These are phyloP conservation scores for Antheraea yamamai DNA, from an alignment of 2,888 invertebrate genomes.

Conservation along the genomic window DNA sequence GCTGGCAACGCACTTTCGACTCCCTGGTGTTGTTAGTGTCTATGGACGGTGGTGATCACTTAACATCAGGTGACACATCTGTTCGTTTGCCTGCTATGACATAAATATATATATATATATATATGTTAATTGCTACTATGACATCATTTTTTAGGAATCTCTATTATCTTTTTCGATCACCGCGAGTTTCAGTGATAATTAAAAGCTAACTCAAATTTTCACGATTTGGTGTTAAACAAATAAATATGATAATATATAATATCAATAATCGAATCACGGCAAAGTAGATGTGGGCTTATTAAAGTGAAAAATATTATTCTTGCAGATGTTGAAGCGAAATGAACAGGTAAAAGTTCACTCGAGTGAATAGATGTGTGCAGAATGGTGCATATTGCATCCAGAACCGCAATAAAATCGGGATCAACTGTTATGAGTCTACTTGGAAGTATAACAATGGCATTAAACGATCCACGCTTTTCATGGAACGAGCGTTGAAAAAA, in stretches of 20 bases:
- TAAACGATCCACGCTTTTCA: conserved; percentile 55
- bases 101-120: too few relatives aligned
- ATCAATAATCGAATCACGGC: neutral
- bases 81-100: too few relatives aligned
- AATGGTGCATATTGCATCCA: conserved; percentile 61
- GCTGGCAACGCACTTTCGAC: too few relatives aligned
- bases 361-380: conserved; percentile 13
- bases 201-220: neutral
- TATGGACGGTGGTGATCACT: too few relatives aligned
- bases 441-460: conserved; percentile 68
- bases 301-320: neutral
- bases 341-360: conserved; percentile 33
- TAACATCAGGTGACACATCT: too few relatives aligned
- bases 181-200: neutral
- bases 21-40: too few relatives aligned
- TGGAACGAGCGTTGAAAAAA: conserved; percentile 23
- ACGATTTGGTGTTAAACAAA: neutral
- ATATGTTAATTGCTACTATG: too few relatives aligned
- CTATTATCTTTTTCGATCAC: too few relatives aligned
- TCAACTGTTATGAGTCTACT: conserved; percentile 72
- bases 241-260: neutral
- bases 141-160: too few relatives aligned
- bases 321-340: neutral
- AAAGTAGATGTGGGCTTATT: neutral
- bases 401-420: conserved; percentile 75